Conservation (phyloP, 2,888 invertebrate genomes). For the Dolichopus griseipennis region DNA sequence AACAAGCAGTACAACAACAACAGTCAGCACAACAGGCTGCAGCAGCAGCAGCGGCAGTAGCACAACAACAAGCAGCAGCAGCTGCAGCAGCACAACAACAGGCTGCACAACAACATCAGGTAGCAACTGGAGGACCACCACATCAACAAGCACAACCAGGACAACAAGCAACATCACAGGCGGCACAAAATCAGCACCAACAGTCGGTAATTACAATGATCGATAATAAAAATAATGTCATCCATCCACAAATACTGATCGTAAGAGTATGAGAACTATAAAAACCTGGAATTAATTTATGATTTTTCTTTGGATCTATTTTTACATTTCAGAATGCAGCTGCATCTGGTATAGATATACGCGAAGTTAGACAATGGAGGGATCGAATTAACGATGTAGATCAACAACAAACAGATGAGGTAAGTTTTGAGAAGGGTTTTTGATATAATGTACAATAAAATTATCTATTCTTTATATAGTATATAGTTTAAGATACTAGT, state of each 20-base stretch:
- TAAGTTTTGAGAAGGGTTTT: not conserved
- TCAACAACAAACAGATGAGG: not conserved
- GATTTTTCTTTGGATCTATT: not conserved
- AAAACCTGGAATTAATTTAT: not conserved
- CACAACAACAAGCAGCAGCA: conserved; percentile 27
- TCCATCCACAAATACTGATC: conserved; percentile 30
- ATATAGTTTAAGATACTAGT: no score
- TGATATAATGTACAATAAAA: no score
- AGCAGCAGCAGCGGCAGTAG: conserved; percentile 23
- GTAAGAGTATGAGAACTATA: conserved; percentile 20
- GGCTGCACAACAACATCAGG: conserved; percentile 27
- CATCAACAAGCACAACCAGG: conserved; percentile 26
- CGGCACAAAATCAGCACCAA: conserved; percentile 45
- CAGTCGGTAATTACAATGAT: conserved; percentile 36
- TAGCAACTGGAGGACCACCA: conserved; percentile 27
- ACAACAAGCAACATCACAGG: conserved; percentile 30
- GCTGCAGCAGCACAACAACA: conserved; percentile 27
- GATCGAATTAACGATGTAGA: not conserved
- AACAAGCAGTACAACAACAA: conserved; percentile 29
- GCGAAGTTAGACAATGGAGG: conserved; percentile 8
- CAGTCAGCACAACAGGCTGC: conserved; percentile 29
- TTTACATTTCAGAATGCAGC: conserved; percentile 8
- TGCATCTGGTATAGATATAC: conserved; percentile 8
- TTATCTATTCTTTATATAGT: no score
- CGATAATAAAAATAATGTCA: conserved; percentile 41